A percentile compares a stretch with the other conserved stretches of the same genome.
Conservation (phyloP, 2,113 vertebrate species). For the Mirza zaza region DNA sequence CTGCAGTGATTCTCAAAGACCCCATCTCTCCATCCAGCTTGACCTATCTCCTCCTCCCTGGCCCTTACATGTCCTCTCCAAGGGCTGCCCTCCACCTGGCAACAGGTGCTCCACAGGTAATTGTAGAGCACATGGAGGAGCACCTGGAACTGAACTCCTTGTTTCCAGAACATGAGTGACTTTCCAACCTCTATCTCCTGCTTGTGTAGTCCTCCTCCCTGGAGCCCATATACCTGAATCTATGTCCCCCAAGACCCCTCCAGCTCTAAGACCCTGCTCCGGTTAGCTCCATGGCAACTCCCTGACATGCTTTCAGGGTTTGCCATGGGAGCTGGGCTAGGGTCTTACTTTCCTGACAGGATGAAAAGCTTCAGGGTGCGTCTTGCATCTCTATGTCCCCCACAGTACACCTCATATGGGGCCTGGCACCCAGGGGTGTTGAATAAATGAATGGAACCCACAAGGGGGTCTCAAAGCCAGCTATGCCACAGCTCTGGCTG, state of each 20-base stretch:
- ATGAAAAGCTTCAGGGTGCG: neutral
- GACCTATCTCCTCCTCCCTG: neutral
- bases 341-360: neutral
- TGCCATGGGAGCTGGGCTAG: neutral
- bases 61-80: neutral
- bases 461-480: neutral
- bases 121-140: neutral
- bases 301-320: neutral
- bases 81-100: neutral
- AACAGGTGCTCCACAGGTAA: neutral
- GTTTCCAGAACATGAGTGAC: neutral
- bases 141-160: neutral
- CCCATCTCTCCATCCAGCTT: neutral
- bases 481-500: neutral
- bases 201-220: accelerated
- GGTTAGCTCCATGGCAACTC: neutral
- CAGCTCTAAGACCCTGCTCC: neutral
- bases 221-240: neutral
- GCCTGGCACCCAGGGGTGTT: neutral
- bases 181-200: neutral
- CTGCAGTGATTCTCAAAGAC: neutral
- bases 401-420: neutral
- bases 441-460: neutral
- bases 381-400: neutral
- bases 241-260: neutral